A percentile compares a stretch with the other conserved stretches of the same genome.
Evolutionary conservation across 2,888 invertebrate species (phyloP).

Genomic region (Caenorhabditis drosophilae): DNA sequence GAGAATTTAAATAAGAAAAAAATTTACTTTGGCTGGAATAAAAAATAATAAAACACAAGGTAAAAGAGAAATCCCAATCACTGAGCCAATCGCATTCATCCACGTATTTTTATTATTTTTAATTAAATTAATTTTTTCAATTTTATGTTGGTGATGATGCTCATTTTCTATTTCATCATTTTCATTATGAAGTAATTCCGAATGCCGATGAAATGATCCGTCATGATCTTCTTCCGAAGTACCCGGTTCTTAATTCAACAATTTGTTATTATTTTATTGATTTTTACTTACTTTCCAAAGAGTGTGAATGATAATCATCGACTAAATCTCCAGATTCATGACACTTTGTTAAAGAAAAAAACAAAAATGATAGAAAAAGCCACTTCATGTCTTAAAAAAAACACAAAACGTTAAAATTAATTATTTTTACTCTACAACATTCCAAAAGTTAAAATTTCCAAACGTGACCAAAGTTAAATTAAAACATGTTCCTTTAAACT

Average conservation of each 20-base stretch:
- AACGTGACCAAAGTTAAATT: too few relatives aligned
- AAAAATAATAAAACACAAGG: conserved; percentile 90
- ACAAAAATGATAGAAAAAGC: too few relatives aligned
- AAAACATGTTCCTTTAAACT: too few relatives aligned
- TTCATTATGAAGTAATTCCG: conserved; percentile 63
- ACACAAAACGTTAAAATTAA: too few relatives aligned
- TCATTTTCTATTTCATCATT: conserved; percentile 70
- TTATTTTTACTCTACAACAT: too few relatives aligned
- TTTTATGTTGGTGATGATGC: conserved; percentile 14
- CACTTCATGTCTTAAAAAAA: too few relatives aligned
- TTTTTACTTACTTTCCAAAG: not conserved
- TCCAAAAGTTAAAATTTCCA: too few relatives aligned
- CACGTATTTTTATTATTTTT: conserved; percentile 35
- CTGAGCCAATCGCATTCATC: conserved; percentile 75
- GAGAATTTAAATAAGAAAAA: too few relatives aligned
- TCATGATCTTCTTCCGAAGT: not conserved
- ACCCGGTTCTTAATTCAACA: not conserved
- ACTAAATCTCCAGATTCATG: too few relatives aligned
- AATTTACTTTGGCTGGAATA: conserved; percentile 85
- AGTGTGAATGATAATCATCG: too few relatives aligned
- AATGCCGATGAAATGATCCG: not conserved
- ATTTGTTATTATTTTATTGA: not conserved
- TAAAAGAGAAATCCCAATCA: conserved; percentile 88
- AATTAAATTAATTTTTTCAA: not conserved
- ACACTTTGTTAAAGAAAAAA: too few relatives aligned